A percentile compares a stretch with the other conserved stretches of the same genome.
phyloP scores from a whole-genome alignment of 2,113 vertebrate species.

The Salvelinus alpinus region DNA sequence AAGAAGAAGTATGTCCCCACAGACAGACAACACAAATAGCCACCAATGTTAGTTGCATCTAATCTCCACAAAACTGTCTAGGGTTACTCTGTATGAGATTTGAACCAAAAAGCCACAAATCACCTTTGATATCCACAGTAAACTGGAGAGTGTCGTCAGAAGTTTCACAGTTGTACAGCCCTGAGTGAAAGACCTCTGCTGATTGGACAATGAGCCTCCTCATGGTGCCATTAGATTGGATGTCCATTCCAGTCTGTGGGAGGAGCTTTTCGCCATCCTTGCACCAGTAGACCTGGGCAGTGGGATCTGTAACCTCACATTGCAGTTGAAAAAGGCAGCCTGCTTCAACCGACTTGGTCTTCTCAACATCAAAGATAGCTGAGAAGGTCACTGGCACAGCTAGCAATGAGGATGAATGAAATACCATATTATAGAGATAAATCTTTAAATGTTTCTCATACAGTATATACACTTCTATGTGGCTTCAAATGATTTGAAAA shows the following conservation, averaged over 20 bases:
- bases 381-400: slow-evolving; percentile 63
- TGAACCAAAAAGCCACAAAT: slow-evolving; percentile 54
- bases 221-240: slow-evolving; percentile 58
- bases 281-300: slow-evolving; percentile 65
- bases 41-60: slow-evolving; percentile 55
- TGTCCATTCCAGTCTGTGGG: slow-evolving; percentile 60
- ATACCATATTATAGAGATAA: slow-evolving; percentile 29
- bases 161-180: slow-evolving; percentile 72
- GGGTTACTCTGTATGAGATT: slow-evolving; percentile 44
- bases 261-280: slow-evolving; percentile 68
- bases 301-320: slow-evolving; percentile 72
- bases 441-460: slow-evolving; percentile 45
- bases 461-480: too few species aligned
- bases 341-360: slow-evolving; percentile 67
- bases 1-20: slow-evolving; percentile 35
- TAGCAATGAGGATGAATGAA: slow-evolving; percentile 67
- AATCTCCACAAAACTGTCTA: slow-evolving; percentile 48
- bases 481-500: too few species aligned
- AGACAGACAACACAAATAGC: slow-evolving; percentile 37
- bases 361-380: slow-evolving; percentile 67
- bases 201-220: slow-evolving; percentile 65
- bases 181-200: slow-evolving; percentile 69
- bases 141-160: slow-evolving; percentile 70
- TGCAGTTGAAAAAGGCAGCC: slow-evolving; percentile 69
- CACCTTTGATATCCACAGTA: slow-evolving; percentile 75